Evolutionary conservation across 2,888 invertebrate genomes (phyloP), one percentile per base, ranked within the genome.

Genomic region (Ophion costatus): DNA sequence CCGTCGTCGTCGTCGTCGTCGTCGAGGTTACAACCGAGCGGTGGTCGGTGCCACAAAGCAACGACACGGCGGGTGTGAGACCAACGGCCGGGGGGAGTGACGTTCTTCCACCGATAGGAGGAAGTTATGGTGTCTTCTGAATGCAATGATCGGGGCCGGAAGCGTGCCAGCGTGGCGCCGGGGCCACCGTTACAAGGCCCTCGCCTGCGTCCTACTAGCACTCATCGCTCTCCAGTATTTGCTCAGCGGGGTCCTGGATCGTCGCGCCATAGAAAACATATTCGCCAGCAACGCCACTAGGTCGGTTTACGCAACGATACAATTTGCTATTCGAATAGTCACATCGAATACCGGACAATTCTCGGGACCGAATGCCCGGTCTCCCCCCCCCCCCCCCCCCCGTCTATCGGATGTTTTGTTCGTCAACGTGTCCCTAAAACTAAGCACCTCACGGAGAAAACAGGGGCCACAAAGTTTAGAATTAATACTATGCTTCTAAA

Each of bases 181-280:
- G 90, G 94, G 94, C 92, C 94, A 94, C 94, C 94, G 95, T 88
- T 95, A 95, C 93, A 95, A 95, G 94, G 94, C 94, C 91, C 92
- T 95, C 87, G 94, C 94, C 89, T 93, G 94, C 89, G 94, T 96
- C 89, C 95, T 96, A 91, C 93, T 96, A 87, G 95, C 95, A 84
- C 95, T 96, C 77, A 95, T 96, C 78, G 95, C 95, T n/a, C 94
- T 96, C 74, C 96, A 96, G 94, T 96, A 96, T 94, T 95, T 96
- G 86, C 96, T 96, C 94, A 96, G 96, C 89, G 95, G 95, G 78
- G 95, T 96, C 85, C 94, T 96, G 86, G 96, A 96, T 91, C 91
- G 93, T 20, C 90, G 90, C 22, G 92, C 93, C 69, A 92, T 93
- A 87, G 93, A 93, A 86, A 93, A 92, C 63, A 93, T 93, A 80